A percentile compares a stretch with the other conserved stretches of the same genome.
phyloP scores from a whole-genome alignment of 1,140 invertebrate genomes.

The Trypoxylus dichotomus region DNA sequence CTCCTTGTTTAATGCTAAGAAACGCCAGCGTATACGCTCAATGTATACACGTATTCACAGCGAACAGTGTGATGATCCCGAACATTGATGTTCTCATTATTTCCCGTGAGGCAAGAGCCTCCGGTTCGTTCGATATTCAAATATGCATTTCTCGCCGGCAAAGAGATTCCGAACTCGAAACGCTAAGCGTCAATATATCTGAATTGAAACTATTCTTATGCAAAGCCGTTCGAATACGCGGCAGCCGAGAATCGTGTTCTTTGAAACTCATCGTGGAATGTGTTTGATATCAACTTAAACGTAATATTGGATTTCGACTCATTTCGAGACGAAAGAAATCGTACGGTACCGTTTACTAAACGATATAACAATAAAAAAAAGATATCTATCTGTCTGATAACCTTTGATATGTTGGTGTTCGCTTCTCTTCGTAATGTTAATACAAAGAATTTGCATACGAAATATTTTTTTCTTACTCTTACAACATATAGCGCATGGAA shows the following conservation, averaged over 20 bases:
- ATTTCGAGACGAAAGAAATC: neutral
- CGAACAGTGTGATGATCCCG: neutral
- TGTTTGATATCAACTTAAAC: constrained; percentile 41
- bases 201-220: constrained; percentile 46
- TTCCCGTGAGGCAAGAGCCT: neutral
- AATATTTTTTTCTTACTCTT: no score
- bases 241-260: constrained; percentile 37
- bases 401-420: neutral
- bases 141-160: constrained; percentile 38
- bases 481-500: no score
- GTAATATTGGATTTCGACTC: constrained; percentile 39
- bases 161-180: constrained; percentile 44
- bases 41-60: no score
- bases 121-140: constrained; percentile 39
- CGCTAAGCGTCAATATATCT: constrained; percentile 40
- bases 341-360: neutral
- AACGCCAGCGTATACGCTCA: no score
- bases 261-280: constrained; percentile 38
- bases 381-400: neutral
- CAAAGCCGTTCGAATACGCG: constrained; percentile 46
- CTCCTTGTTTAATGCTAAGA: no score
- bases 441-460: no score
- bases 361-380: neutral
- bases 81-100: constrained; percentile 13
- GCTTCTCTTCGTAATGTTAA: no score